These are phyloP conservation scores for Neuroterus valhalla DNA, from an alignment of 1,140 invertebrate genomes.

Conservation along the genomic window DNA sequence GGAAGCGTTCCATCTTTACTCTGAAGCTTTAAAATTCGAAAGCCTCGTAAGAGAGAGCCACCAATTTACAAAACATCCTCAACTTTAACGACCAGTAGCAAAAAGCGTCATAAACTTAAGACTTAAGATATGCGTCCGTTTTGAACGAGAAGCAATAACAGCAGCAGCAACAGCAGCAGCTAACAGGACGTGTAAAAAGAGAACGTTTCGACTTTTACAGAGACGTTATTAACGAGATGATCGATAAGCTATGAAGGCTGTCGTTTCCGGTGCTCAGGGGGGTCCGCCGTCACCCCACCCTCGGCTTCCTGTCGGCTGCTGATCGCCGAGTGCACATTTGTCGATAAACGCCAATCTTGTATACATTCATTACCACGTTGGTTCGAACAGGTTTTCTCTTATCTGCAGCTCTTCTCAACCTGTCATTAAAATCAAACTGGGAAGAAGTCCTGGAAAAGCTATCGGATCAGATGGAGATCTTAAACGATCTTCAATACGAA, in stretches of 20 bases:
- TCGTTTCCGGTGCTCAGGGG: constrained; percentile 58
- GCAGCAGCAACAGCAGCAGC: too few species aligned
- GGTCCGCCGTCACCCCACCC: constrained; percentile 53
- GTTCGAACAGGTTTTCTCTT: constrained; percentile 33
- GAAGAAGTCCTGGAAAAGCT: background rate
- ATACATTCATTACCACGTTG: constrained; percentile 46
- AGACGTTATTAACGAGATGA: constrained; percentile 37
- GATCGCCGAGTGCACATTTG: constrained; percentile 57
- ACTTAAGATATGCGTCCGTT: constrained; percentile 18
- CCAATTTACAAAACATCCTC: constrained; percentile 19
- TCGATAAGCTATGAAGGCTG: constrained; percentile 55
- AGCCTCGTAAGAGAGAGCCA: background rate
- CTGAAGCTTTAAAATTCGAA: background rate
- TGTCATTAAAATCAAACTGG: background rate
- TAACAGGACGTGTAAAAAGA: constrained; percentile 5
- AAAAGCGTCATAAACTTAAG: constrained; percentile 19
- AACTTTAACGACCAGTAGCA: constrained; percentile 8
- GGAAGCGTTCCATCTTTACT: too few species aligned
- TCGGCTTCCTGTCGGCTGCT: constrained; percentile 56
- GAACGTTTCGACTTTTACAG: constrained; percentile 23
- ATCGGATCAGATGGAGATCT: background rate
- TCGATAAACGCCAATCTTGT: constrained; percentile 58
- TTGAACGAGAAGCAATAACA: constrained; percentile 3
- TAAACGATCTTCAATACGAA: too few species aligned
- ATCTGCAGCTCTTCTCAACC: background rate